phyloP scores from a whole-genome alignment of 2,888 invertebrate species.

The Morpho helenor region DNA sequence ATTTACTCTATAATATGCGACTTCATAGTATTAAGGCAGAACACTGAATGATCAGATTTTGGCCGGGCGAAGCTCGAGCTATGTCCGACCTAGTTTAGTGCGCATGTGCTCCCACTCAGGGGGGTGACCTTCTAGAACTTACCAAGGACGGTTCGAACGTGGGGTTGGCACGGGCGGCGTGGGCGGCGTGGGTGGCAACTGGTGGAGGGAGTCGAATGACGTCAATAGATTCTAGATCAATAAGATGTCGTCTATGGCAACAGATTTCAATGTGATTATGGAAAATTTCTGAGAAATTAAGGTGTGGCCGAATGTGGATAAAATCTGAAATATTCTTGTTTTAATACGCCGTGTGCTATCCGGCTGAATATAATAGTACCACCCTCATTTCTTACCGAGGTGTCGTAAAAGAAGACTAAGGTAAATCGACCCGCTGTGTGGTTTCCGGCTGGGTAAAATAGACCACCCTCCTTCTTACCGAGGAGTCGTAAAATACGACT shows the following conservation, averaged over 20 bases:
- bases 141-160: neutral
- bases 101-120: neutral
- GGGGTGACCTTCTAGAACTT: neutral
- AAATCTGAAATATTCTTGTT: too few relatives aligned
- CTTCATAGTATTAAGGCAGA: neutral
- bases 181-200: neutral
- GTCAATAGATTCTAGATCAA: neutral
- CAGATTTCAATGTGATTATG: neutral
- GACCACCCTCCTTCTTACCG: too few relatives aligned
- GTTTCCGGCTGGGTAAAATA: too few relatives aligned
- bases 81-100: constrained; percentile 1
- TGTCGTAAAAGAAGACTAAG: too few relatives aligned
- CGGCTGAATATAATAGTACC: too few relatives aligned
- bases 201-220: neutral
- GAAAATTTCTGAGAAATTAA: too few relatives aligned
- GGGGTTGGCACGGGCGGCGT: neutral
- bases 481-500: too few relatives aligned
- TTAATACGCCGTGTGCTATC: too few relatives aligned
- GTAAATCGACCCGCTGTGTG: too few relatives aligned
- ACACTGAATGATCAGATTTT: constrained; percentile 5
- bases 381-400: too few relatives aligned
- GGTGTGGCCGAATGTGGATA: too few relatives aligned
- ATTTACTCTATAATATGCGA: neutral
- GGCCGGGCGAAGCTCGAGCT: neutral
- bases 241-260: neutral